Evolutionary conservation across 2,113 vertebrate species (phyloP), one percentile per base, ranked within the genome.

Genomic region (Poecile atricapillus): DNA sequence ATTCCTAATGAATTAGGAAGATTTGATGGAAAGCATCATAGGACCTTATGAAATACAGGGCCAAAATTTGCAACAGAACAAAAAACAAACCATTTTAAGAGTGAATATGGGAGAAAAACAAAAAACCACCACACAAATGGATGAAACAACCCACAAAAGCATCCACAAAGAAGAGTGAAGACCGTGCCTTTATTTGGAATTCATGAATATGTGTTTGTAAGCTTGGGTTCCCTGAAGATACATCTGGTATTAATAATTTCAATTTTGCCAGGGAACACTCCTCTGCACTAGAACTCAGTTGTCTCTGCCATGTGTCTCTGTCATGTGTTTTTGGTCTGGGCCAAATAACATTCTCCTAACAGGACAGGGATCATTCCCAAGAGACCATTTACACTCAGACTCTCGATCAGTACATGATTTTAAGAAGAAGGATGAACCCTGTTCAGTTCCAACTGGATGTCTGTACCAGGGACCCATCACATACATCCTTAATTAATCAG

Each of bases 1-100:
- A 47, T 76, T 47, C 60, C 68, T 92, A 87, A 94, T 81, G 69
- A 82, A 79, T 90, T 78, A 50, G 55, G 46, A 92, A 75, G 59
- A 70, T 67, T 86, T 90, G 93, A 96, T 30, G 46, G 90, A 87
- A 96, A 91, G 81, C 20, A 44, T 89, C 49, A 89, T 1, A 58
- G 43, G 46, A 73, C 30, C 30, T 41, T 39, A 37, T 31, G 41
- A 83, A 94, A 69, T 18, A 67, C 37, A 9, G 46, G 37, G 23
- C 44, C 18, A 67, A 43, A 83, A 89, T 65, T 76, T 80, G 35
- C 39, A 78, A 44, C 1, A 63, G 19, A 87, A 80, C 15, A 39
- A 85, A 95, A 92, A 46, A 1, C 3, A 46, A 91, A 87, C 2
- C 7, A 47, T 50, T 91, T 75, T 24, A 73, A 79, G 11, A 67